A percentile compares a stretch with the other conserved stretches of the same genome.
phyloP scores from a whole-genome alignment of 2,888 invertebrate genomes.

The Cephus spinipes region DNA sequence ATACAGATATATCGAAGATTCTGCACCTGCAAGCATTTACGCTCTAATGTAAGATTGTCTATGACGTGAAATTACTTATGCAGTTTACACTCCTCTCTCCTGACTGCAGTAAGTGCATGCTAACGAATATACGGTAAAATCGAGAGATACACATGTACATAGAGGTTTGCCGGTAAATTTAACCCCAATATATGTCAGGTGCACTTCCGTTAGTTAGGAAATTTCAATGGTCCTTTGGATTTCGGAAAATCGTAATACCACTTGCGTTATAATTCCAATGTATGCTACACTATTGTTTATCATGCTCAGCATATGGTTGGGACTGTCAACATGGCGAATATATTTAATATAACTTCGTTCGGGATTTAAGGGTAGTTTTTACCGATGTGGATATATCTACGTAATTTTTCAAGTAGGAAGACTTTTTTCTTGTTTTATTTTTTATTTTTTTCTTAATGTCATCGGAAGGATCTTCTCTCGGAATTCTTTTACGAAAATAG shows the following conservation, averaged over 20 bases:
- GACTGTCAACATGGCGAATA: neutral
- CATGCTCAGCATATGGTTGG: too few species aligned
- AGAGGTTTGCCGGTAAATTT: too few species aligned
- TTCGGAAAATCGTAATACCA: too few species aligned
- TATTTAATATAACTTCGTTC: neutral
- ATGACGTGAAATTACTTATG: slow-evolving; percentile 33
- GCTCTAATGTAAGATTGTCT: too few species aligned
- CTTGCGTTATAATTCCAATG: too few species aligned
- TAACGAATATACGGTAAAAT: slow-evolving; percentile 33
- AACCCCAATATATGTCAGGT: neutral
- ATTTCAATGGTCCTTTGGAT: too few species aligned
- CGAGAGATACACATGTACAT: too few species aligned
- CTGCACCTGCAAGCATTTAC: too few species aligned
- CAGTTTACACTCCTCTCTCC: slow-evolving; percentile 31
- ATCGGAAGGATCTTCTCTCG: neutral
- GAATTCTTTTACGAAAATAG: neutral
- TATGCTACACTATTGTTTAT: too few species aligned
- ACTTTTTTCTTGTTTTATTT: neutral
- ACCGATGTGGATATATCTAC: neutral
- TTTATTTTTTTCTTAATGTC: neutral
- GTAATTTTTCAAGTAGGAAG: neutral
- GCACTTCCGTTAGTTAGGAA: too few species aligned
- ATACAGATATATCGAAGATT: too few species aligned
- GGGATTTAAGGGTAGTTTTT: neutral
- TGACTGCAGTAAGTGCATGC: slow-evolving; percentile 15